These are phyloP conservation scores for Nerophis lumbriciformis DNA, from an alignment of 2,113 vertebrate genomes.

Conservation along the genomic window DNA sequence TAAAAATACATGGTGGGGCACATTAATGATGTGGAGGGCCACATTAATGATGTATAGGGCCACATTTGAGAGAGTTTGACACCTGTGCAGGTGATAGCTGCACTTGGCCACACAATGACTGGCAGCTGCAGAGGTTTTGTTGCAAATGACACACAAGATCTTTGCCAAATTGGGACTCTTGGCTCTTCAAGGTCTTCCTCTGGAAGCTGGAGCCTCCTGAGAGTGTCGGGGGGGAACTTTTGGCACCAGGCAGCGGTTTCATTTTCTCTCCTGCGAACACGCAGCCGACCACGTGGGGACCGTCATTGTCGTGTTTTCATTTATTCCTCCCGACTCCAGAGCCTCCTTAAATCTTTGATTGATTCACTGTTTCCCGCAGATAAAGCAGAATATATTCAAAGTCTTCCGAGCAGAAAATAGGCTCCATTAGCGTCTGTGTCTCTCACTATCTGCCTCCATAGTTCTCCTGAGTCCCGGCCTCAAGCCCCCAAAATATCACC, in stretches of 20 bases:
- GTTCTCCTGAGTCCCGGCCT: slow-evolving; percentile 44
- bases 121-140: slow-evolving; percentile 30
- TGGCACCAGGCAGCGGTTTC: slow-evolving; percentile 46
- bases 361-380: slow-evolving; percentile 67
- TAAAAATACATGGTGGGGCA: too few species aligned
- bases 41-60: too few species aligned
- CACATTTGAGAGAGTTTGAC: too few species aligned
- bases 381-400: slow-evolving; percentile 68
- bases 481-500: slow-evolving; percentile 59
- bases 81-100: too few species aligned
- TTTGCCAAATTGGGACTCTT: slow-evolving; percentile 43
- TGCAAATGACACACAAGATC: slow-evolving; percentile 48
- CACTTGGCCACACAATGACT: slow-evolving; percentile 35
- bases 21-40: too few species aligned
- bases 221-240: slow-evolving; percentile 6
- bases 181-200: slow-evolving; percentile 28
- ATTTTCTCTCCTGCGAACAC: slow-evolving; percentile 43
- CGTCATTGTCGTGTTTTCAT: slow-evolving; percentile 63
- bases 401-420: slow-evolving; percentile 75
- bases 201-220: slow-evolving; percentile 34
- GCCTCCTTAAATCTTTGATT: slow-evolving; percentile 67
- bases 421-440: slow-evolving; percentile 63
- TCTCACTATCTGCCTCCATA: slow-evolving; percentile 31
- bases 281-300: slow-evolving; percentile 22
- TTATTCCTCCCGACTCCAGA: slow-evolving; percentile 61